Evolutionary conservation across 1,140 invertebrate genomes (phyloP).

Genomic region (Lerema accius): DNA sequence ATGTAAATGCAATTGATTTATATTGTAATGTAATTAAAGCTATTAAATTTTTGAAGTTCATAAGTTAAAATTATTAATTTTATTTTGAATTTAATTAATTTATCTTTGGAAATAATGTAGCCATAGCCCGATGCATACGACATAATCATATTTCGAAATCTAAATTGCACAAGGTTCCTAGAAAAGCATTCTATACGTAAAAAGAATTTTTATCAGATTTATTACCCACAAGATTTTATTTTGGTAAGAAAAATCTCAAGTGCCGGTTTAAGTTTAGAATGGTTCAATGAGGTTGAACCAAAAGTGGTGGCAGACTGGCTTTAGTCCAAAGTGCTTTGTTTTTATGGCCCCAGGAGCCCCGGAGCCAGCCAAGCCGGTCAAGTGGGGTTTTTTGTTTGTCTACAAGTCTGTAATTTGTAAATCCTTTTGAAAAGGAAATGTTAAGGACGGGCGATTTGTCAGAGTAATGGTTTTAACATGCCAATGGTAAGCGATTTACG

Average conservation of each 20-base stretch:
- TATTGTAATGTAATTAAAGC: too few relatives aligned
- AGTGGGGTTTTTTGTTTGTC: constrained; percentile 66
- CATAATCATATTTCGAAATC: too few relatives aligned
- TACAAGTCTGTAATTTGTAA: constrained; percentile 41
- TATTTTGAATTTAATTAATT: too few relatives aligned
- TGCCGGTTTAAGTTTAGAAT: constrained; percentile 62
- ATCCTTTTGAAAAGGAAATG: constrained; percentile 20
- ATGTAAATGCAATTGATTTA: too few relatives aligned
- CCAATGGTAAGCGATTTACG: constrained; percentile 1
- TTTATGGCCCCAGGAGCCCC: constrained; percentile 61
- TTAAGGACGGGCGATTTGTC: constrained; percentile 15
- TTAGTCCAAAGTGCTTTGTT: constrained; percentile 70
- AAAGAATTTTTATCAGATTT: constrained; percentile 20
- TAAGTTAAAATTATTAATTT: too few relatives aligned
- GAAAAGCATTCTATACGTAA: too few relatives aligned
- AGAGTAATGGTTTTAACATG: constrained; percentile 11
- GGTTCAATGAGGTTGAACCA: constrained; percentile 62
- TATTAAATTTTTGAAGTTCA: too few relatives aligned
- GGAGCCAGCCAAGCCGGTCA: constrained; percentile 54
- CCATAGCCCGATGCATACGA: too few relatives aligned
- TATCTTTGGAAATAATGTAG: too few relatives aligned
- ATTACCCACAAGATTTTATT: constrained; percentile 26
- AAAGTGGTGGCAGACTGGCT: constrained; percentile 62
- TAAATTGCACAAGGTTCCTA: too few relatives aligned
- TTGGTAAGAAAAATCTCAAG: constrained; percentile 50